These are phyloP conservation scores for Sapayoa aenigma DNA, from an alignment of 2,113 vertebrate genomes.

Conservation along the genomic window DNA sequence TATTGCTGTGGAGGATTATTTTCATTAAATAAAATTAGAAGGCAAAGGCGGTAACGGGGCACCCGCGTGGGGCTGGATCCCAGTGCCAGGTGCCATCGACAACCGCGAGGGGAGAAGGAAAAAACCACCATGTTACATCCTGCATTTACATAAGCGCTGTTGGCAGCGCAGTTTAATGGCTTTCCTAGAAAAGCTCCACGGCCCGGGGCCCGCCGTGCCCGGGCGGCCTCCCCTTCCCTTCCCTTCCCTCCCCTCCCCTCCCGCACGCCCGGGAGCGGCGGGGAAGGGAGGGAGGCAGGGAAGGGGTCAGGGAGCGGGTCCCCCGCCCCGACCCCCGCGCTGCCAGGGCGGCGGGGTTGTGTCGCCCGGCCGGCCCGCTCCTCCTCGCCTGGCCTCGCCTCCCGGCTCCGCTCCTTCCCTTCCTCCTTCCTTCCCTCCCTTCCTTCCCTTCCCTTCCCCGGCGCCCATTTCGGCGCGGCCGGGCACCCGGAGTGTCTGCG, in stretches of 20 bases:
- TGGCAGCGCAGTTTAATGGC: background rate
- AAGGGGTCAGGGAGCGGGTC: background rate
- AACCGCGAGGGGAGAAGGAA: background rate
- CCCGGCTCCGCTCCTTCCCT: conserved; percentile 10
- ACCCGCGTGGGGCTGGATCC: background rate
- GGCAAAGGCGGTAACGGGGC: accelerated
- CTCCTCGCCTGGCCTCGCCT: conserved; percentile 17
- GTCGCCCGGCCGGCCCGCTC: conserved; percentile 67
- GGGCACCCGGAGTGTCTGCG: conserved; percentile 87
- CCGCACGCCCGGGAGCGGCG: background rate
- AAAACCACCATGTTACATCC: background rate
- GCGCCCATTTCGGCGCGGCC: conserved; percentile 87
- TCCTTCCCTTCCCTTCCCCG: background rate
- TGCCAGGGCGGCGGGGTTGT: conserved; percentile 11
- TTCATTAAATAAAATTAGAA: background rate
- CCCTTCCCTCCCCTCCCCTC: background rate
- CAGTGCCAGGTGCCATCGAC: background rate
- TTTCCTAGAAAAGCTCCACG: conserved; percentile 20
- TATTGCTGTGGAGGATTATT: background rate
- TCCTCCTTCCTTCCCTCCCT: background rate
- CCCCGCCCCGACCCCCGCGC: background rate
- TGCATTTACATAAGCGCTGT: background rate
- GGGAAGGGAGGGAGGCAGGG: background rate
- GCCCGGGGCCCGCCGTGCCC: background rate
- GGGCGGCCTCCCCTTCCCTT: background rate